Conservation (phyloP, 2,888 invertebrate genomes). For the Morpho helenor region DNA sequence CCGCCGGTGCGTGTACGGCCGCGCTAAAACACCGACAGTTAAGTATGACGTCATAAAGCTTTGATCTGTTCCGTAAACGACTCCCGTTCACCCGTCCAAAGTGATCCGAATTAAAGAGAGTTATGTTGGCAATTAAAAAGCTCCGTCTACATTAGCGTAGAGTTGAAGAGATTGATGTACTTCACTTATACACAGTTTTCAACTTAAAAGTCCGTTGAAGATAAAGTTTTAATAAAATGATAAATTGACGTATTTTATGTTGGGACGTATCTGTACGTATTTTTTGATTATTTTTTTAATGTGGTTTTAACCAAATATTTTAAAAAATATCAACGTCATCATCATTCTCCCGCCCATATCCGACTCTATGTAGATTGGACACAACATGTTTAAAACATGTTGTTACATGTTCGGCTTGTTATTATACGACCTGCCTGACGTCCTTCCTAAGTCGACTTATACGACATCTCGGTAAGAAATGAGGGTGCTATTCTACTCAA, state of each 20-base stretch:
- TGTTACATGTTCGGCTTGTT: no score
- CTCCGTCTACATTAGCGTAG: slow-evolving; percentile 19
- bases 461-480: no score
- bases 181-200: slow-evolving; percentile 18
- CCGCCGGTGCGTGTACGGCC: neutral
- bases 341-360: no score
- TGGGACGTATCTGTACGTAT: no score
- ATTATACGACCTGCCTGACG: no score
- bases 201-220: slow-evolving; percentile 18
- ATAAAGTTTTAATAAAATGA: slow-evolving; percentile 3
- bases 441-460: no score
- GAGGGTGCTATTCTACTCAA: no score
- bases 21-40: slow-evolving; percentile 38
- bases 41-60: slow-evolving; percentile 53
- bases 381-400: no score
- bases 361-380: no score
- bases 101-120: slow-evolving; percentile 26
- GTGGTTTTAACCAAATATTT: no score
- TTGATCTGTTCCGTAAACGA: slow-evolving; percentile 61
- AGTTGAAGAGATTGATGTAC: slow-evolving; percentile 21
- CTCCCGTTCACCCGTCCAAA: slow-evolving; percentile 36
- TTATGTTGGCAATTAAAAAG: slow-evolving; percentile 26
- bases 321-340: no score
- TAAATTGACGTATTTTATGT: no score
- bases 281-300: neutral